Conservation (phyloP, 1,140 invertebrate species). For the Idris sp. region DNA sequence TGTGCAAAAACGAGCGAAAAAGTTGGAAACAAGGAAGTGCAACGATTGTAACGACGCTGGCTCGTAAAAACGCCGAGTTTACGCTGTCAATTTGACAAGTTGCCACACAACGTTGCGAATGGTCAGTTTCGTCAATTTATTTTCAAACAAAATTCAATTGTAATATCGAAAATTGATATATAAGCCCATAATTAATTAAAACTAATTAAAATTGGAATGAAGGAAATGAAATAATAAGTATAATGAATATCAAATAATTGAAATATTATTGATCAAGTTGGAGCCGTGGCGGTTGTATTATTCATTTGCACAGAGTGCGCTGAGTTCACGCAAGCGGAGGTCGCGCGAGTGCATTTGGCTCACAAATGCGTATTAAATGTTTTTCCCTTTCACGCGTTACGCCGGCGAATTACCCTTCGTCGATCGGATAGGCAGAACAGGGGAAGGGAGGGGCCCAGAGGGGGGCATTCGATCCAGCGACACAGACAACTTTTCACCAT, state of each 20-base stretch:
- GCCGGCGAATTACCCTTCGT: constrained; percentile 56
- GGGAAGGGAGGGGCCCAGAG: background rate
- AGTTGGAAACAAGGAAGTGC: constrained; percentile 29
- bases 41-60: constrained; percentile 10
- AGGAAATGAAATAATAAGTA: constrained; percentile 12
- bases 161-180: too few relatives aligned
- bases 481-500: constrained; percentile 58
- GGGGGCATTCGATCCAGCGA: constrained; percentile 25
- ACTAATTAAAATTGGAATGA: constrained; percentile 2
- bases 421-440: constrained; percentile 21
- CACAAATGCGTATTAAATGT: constrained; percentile 56
- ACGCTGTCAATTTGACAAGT: constrained; percentile 17
- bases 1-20: constrained; percentile 24
- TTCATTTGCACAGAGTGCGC: constrained; percentile 52
- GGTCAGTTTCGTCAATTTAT: too few relatives aligned
- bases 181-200: too few relatives aligned
- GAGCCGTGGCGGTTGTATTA: constrained; percentile 28
- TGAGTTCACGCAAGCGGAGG: constrained; percentile 51
- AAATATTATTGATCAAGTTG: constrained; percentile 23
- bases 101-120: background rate
- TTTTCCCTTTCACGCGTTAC: constrained; percentile 58
- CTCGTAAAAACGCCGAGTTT: constrained; percentile 23
- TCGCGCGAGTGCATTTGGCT: constrained; percentile 38
- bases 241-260: constrained; percentile 41
- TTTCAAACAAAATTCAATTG: too few relatives aligned